Percentiles rank a stretch among this genome's conserved stretches.
phyloP scores from a whole-genome alignment of 2,888 invertebrate genomes.

The Andrena fulva region DNA sequence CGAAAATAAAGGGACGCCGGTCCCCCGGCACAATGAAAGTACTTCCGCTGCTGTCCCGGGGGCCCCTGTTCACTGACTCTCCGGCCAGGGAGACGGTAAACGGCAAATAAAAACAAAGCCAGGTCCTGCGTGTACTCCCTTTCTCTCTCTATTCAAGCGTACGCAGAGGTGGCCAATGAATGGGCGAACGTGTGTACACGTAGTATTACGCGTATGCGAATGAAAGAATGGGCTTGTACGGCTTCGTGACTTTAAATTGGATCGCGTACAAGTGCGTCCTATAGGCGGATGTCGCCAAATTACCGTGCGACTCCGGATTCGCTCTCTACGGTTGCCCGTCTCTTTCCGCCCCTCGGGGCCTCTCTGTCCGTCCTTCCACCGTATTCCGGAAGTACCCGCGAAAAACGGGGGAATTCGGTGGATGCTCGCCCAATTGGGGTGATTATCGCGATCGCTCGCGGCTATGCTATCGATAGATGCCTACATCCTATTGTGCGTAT shows the following conservation, averaged over 20 bases:
- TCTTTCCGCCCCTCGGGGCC: slow-evolving; percentile 39
- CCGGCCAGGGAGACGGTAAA: slow-evolving; percentile 71
- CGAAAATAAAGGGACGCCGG: slow-evolving; percentile 76
- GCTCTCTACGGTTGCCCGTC: slow-evolving; percentile 57
- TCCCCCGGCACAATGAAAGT: slow-evolving; percentile 79
- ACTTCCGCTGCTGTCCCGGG: slow-evolving; percentile 77
- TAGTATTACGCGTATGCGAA: slow-evolving; percentile 71
- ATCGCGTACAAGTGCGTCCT: slow-evolving; percentile 83
- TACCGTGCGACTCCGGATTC: slow-evolving; percentile 82
- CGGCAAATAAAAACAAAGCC: slow-evolving; percentile 80
- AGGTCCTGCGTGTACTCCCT: slow-evolving; percentile 13
- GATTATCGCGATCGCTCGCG: slow-evolving; percentile 1
- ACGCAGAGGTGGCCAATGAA: slow-evolving; percentile 72
- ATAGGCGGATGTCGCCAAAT: slow-evolving; percentile 83
- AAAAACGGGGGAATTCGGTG: slow-evolving; percentile 54
- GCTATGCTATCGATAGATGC: too few species aligned
- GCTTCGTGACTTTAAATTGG: slow-evolving; percentile 83
- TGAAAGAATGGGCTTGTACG: slow-evolving; percentile 78
- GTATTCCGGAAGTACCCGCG: slow-evolving; percentile 66
- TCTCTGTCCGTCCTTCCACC: slow-evolving; percentile 37
- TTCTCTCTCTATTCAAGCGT: slow-evolving; percentile 24
- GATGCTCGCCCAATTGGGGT: neutral
- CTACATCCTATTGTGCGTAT: too few species aligned
- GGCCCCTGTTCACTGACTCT: slow-evolving; percentile 66
- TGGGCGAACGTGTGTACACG: slow-evolving; percentile 67